These are phyloP conservation scores for Gallinago paraguaiae DNA, from an alignment of 2,113 vertebrate species.

Conservation along the genomic window DNA sequence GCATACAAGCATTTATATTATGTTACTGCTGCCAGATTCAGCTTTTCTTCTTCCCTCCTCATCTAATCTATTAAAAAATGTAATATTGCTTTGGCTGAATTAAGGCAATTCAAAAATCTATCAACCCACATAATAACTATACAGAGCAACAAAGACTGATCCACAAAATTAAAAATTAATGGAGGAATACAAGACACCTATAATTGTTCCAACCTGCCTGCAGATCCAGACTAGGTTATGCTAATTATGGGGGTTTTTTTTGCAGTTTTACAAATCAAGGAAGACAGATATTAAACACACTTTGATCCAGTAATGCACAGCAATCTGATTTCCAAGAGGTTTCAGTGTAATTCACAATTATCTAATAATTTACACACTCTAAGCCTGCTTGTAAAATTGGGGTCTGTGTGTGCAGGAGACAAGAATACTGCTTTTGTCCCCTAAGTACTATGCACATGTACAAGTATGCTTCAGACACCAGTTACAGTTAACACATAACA, in stretches of 20 bases:
- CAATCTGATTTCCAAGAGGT: neutral
- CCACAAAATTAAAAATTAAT: neutral
- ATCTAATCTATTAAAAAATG: neutral
- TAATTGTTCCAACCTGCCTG: neutral
- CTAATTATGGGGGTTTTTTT: neutral
- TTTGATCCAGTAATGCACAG: neutral
- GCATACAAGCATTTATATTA: neutral
- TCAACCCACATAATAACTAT: neutral
- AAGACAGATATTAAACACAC: neutral
- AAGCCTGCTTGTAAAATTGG: neutral
- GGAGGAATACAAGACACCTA: neutral
- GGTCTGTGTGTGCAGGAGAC: neutral
- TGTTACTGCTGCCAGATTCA: neutral
- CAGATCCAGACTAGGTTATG: neutral
- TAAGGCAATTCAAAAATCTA: neutral
- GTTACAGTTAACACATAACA: neutral
- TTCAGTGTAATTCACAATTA: neutral
- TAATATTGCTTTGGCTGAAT: neutral
- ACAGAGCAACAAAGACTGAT: neutral
- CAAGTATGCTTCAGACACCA: neutral
- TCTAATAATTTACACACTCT: neutral
- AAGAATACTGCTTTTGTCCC: neutral
- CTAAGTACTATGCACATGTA: accelerated
- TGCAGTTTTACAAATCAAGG: neutral
- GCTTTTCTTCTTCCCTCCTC: neutral